phyloP scores from a whole-genome alignment of 2,888 invertebrate species.

The Catotricha subobsoleta region DNA sequence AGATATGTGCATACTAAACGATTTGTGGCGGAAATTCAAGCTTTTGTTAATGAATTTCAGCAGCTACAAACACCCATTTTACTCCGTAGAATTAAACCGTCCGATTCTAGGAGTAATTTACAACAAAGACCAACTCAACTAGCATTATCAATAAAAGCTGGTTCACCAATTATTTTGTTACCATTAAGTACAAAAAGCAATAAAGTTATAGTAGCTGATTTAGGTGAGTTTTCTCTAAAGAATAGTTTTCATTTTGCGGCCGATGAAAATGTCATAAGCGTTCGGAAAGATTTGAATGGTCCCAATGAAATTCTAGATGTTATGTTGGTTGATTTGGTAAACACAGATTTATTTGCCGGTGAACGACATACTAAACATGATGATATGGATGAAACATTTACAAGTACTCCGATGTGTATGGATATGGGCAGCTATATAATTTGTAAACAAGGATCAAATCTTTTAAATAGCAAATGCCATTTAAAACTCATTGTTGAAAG shows the following conservation, averaged over 20 bases:
- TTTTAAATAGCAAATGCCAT: slow-evolving; percentile 68
- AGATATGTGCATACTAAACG: slow-evolving; percentile 87
- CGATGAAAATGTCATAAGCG: slow-evolving; percentile 34
- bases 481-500: slow-evolving; percentile 64
- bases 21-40: slow-evolving; percentile 74
- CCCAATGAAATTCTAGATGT: slow-evolving; percentile 36
- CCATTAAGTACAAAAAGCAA: slow-evolving; percentile 69
- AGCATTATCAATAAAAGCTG: slow-evolving; percentile 27
- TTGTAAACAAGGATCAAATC: slow-evolving; percentile 36
- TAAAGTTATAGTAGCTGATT: slow-evolving; percentile 60
- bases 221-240: slow-evolving; percentile 56
- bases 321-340: slow-evolving; percentile 43
- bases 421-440: slow-evolving; percentile 24
- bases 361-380: slow-evolving; percentile 18
- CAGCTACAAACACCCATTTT: slow-evolving; percentile 63
- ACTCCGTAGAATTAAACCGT: slow-evolving; percentile 29
- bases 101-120: slow-evolving; percentile 18
- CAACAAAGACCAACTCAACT: slow-evolving; percentile 21
- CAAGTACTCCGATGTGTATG: slow-evolving; percentile 13
- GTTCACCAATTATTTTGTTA: slow-evolving; percentile 64
- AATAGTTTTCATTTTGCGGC: slow-evolving; percentile 57
- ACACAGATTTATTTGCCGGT: slow-evolving; percentile 51
- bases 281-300: slow-evolving; percentile 14
- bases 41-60: slow-evolving; percentile 70
- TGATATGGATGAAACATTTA: not conserved